Conservation (phyloP, 2,888 invertebrate species). For the Agrochola lychnidis region DNA sequence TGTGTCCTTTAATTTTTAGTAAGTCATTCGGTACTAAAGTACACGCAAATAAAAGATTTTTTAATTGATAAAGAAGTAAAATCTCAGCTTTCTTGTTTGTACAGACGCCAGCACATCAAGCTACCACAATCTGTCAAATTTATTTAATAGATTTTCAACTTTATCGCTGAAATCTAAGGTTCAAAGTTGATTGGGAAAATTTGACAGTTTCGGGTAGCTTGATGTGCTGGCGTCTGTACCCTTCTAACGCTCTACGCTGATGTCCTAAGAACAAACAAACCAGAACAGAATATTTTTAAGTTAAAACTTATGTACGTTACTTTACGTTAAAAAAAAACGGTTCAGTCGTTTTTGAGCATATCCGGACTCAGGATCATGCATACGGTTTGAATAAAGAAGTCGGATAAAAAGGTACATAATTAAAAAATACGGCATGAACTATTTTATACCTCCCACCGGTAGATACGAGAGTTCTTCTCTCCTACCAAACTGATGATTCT, state of each 20-base stretch:
- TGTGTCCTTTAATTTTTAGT: not conserved
- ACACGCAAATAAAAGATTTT: not conserved
- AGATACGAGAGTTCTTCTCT: not conserved
- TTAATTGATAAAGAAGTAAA: not conserved
- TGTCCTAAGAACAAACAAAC: not conserved
- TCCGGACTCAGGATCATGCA: not conserved
- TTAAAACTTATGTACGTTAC: not conserved
- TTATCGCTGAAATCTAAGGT: too few relatives aligned
- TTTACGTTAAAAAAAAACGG: not conserved
- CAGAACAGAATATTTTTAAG: too few relatives aligned
- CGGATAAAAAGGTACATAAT: not conserved
- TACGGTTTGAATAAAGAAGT: not conserved
- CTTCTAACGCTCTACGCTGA: not conserved
- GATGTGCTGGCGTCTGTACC: too few relatives aligned
- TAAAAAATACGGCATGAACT: not conserved
- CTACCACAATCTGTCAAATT: too few relatives aligned
- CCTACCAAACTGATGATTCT: not conserved
- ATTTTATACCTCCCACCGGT: too few relatives aligned
- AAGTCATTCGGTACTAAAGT: not conserved
- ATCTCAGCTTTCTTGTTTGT: not conserved
- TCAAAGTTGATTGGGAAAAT: too few relatives aligned
- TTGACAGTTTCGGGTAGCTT: too few relatives aligned
- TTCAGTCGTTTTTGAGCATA: not conserved
- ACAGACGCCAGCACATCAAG: too few relatives aligned
- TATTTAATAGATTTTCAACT: too few relatives aligned